These are phyloP conservation scores for Drosophila sproati DNA, from an alignment of 1,140 invertebrate genomes.

Conservation along the genomic window DNA sequence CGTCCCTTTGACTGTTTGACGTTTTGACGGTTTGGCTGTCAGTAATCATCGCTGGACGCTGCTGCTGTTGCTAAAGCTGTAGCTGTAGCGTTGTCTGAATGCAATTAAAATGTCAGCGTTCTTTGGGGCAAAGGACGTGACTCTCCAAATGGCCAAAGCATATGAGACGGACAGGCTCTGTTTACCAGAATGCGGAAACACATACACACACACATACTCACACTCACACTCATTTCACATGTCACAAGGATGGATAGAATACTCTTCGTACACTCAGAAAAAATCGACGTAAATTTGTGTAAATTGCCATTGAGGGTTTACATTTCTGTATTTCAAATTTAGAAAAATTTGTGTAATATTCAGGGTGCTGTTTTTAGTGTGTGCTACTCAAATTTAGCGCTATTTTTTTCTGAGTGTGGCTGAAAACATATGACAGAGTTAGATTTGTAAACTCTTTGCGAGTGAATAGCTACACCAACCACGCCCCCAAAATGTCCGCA, in stretches of 20 bases:
- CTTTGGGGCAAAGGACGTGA: conserved; percentile 15
- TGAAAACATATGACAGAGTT: conserved; percentile 40
- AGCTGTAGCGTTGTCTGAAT: conserved; percentile 58
- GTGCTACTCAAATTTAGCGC: too few species aligned
- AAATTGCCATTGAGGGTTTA: too few species aligned
- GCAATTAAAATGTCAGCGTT: conserved; percentile 77
- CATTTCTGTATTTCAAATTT: too few species aligned
- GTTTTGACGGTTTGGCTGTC: conserved; percentile 12
- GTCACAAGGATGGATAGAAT: conserved; percentile 44
- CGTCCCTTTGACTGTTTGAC: conserved; percentile 7
- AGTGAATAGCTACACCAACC: conserved; percentile 35
- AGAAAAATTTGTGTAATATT: too few species aligned
- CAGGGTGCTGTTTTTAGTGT: too few species aligned
- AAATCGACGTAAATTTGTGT: too few species aligned
- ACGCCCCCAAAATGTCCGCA: conserved; percentile 38
- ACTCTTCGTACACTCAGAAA: not conserved
- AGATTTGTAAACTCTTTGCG: conserved; percentile 46
- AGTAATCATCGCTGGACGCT: conserved; percentile 8
- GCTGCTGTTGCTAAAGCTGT: conserved; percentile 12
- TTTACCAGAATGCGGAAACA: conserved; percentile 32
- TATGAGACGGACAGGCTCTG: not conserved
- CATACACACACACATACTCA: conserved; percentile 5
- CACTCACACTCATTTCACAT: conserved; percentile 53
- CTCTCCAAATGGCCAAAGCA: conserved; percentile 56
- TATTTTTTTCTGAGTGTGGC: not conserved